Evolutionary conservation across 2,113 vertebrate species (phyloP), one percentile per base, ranked within the genome.

Genomic region (Conger conger): DNA sequence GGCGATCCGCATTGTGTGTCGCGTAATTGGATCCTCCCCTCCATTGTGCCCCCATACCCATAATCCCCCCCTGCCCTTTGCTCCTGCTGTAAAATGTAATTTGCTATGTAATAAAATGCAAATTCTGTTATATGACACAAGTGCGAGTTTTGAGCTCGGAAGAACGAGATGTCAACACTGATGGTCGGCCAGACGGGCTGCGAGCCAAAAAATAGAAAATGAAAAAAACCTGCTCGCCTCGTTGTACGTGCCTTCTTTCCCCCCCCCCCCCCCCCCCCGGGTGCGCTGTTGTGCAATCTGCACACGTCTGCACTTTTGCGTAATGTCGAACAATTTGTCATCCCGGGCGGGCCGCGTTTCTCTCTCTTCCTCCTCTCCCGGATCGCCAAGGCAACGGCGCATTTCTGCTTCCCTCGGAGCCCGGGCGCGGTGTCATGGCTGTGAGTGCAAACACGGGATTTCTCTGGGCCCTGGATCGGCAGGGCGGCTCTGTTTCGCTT

Each of bases 321-420:
- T 88, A 86, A 89, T 87, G 53, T 87, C 88, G 93, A 88, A 92
- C 92, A 91, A 91, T 97, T 94, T 94, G 90, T 96, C 95, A 92
- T 86, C 88, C 92, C 78, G 82, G 94, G 84, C 92, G 94, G 93
- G 93, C 95, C 89, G 93, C 94, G 94, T 95, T 93, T 95, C 93
- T 93, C 45, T 86, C 88, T 15, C 36, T 33, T 90, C 93, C 91
- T 92, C 92, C 82, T 91, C 90, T 83, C 63, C 40, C 1, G 30
- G 20, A 87, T 91, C 76, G 57, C 82, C 88, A 86, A 73, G 89
- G 90, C 90, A 90, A 90, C 89, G 73, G 89, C 81, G 76, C 89
- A 23, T 63, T 63, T 27, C 79, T 37, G 23, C 76, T 80, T 82
- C 60, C 40, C 68, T 76, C 40, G 8, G 33, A 60, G 53, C 54